Conservation (phyloP, 2,888 invertebrate genomes). For the Latheticus oryzae region DNA sequence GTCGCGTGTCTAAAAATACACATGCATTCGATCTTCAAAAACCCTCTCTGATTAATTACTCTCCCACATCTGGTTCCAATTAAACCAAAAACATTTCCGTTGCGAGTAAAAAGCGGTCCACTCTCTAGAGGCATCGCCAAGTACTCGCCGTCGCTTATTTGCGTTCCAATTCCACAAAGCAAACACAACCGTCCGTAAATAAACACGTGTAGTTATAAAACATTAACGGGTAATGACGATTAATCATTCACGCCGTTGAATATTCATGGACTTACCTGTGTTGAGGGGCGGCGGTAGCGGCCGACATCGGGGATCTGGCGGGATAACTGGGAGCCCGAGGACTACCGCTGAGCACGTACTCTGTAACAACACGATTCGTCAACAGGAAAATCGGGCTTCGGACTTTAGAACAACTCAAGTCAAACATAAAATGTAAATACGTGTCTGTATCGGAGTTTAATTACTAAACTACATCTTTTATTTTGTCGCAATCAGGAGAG, state of each 20-base stretch:
- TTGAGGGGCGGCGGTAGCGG: constrained; percentile 60
- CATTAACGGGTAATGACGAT: constrained; percentile 65
- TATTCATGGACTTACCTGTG: constrained; percentile 68
- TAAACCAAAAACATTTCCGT: constrained; percentile 35
- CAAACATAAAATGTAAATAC: constrained; percentile 36
- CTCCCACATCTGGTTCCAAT: constrained; percentile 41
- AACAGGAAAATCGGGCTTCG: no score
- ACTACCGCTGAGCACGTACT: constrained; percentile 69
- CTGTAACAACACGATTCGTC: constrained; percentile 60
- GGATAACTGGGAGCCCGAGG: constrained; percentile 68
- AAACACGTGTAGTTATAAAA: constrained; percentile 64
- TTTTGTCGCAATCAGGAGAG: constrained; percentile 26
- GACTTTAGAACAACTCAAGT: constrained; percentile 36
- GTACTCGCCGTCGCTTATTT: constrained; percentile 37
- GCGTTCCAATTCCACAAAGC: constrained; percentile 51
- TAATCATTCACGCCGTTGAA: constrained; percentile 64
- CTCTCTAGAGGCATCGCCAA: constrained; percentile 10
- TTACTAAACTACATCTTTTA: no score
- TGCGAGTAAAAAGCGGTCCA: constrained; percentile 19
- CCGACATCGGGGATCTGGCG: constrained; percentile 65
- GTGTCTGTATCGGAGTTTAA: constrained; percentile 14
- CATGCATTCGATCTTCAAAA: constrained; percentile 23
- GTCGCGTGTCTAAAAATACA: constrained; percentile 37
- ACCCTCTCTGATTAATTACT: constrained; percentile 38
- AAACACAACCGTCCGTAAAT: constrained; percentile 58